These are phyloP conservation scores for Podotricha telesiphe DNA, from an alignment of 2,888 invertebrate genomes.

Conservation along the genomic window DNA sequence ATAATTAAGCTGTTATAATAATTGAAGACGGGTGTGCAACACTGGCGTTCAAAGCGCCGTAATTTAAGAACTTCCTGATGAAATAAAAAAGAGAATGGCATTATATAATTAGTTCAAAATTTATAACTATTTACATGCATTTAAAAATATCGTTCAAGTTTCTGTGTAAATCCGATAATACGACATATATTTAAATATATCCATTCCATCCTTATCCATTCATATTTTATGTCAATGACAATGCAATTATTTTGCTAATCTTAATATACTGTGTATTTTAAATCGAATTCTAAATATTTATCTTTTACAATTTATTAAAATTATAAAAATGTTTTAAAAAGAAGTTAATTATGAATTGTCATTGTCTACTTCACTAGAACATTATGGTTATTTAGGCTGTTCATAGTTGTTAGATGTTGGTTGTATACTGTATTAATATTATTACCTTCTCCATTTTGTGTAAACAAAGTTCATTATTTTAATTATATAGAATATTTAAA, in stretches of 20 bases:
- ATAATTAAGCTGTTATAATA: background rate
- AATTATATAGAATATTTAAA: slow-evolving; percentile 23
- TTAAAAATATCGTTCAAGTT: too few species aligned
- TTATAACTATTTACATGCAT: too few species aligned
- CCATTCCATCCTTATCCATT: background rate
- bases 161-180: too few species aligned
- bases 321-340: background rate
- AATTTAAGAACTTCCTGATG: too few species aligned
- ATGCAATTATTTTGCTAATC: too few species aligned
- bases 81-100: too few species aligned
- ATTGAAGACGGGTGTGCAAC: background rate
- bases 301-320: background rate
- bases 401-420: slow-evolving; percentile 31
- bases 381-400: slow-evolving; percentile 14
- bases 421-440: slow-evolving; percentile 68
- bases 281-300: background rate
- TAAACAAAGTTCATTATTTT: slow-evolving; percentile 36
- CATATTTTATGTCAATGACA: background rate
- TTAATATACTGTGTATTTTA: too few species aligned
- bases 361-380: background rate
- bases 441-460: slow-evolving; percentile 58
- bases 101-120: too few species aligned
- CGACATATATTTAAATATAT: too few species aligned
- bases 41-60: too few species aligned
- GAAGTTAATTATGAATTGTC: background rate